Percentiles rank a stretch among this genome's conserved stretches.
Evolutionary conservation across 2,113 vertebrate genomes (phyloP).

Genomic region (Grammomys surdaster): DNA sequence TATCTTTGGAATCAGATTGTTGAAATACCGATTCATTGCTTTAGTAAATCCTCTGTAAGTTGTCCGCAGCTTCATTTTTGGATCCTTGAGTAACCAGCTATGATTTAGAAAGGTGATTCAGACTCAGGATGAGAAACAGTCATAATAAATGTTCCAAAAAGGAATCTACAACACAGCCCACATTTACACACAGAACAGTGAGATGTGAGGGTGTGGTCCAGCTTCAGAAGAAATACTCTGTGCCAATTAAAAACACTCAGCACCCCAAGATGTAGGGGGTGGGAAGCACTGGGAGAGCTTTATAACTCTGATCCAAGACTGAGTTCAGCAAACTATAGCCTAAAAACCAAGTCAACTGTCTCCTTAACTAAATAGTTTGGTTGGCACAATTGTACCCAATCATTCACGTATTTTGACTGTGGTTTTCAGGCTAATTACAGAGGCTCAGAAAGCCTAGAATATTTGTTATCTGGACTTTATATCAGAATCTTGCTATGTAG

Average conservation of each 20-base stretch:
- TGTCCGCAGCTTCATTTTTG: conserved; percentile 92
- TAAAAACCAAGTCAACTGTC: not conserved
- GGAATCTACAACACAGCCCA: not conserved
- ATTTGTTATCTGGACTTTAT: not conserved
- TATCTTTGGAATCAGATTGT: conserved; percentile 89
- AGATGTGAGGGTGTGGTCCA: not conserved
- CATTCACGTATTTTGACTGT: not conserved
- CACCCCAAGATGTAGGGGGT: not conserved
- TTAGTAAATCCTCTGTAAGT: conserved; percentile 92
- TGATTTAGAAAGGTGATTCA: not conserved
- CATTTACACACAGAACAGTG: not conserved
- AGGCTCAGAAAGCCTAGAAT: not conserved
- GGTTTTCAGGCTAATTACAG: not conserved
- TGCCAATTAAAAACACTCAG: not conserved
- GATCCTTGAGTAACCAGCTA: conserved; percentile 94
- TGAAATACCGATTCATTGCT: conserved; percentile 91
- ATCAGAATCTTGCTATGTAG: not conserved
- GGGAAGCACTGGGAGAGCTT: not conserved
- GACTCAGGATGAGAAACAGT: not conserved
- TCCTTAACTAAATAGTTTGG: not conserved
- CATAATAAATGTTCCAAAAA: not conserved
- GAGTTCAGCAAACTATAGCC: not conserved
- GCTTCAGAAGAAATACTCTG: not conserved
- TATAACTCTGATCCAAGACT: not conserved
- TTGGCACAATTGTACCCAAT: not conserved